Base-by-base conservation (phyloP, 2,888 invertebrate species). In the Nebria salina region DNA sequence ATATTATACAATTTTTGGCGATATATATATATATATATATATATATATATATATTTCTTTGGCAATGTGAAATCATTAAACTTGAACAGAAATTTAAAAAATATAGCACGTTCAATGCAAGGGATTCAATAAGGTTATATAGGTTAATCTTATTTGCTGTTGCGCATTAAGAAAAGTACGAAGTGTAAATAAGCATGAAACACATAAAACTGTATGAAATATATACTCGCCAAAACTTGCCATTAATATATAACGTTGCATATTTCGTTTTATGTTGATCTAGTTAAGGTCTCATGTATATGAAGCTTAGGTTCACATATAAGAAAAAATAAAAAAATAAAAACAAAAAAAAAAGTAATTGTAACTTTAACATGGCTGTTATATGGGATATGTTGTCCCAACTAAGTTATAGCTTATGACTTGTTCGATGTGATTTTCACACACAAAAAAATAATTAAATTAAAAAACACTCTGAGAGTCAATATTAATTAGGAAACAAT, bases 341-440 rank as follows among this genome's bases (percentile, higher is more conserved):
- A 74, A 25, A 66, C 1, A 68, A 73, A 68, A 66, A 77, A 81
- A 54, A 75, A 81, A 65, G 72, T 81, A 81, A 76, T 76, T 81
- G 81, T 81, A 81, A 81, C 20, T 76, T 81, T 81, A 81, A 81
- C 70, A 81, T 81, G 81, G 81, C 81, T 81, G 81, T 81, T 81
- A 81, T 76, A 72, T 76, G 76, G 81, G 81, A 76, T 81, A 81
- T 76, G 76, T 76, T 72, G 72, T 81, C 81, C 81, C 81, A 41
- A 81, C 73, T 81, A 81, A 76, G 81, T 81, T 81, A 80, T 80
- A 81, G 81, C 81, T 81, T 81, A 81, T 81, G 81, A 81, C 74
- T 76, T 81, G 81, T 81, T 81, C 81, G 81, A 81, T 81, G 81
- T 81, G 81, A 81, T 81, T 81, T 81, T 76, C 81, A 81, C 81